A percentile compares a stretch with the other conserved stretches of the same genome.
phyloP scores from a whole-genome alignment of 2,888 invertebrate species.

The Mellilla xanthometata region DNA sequence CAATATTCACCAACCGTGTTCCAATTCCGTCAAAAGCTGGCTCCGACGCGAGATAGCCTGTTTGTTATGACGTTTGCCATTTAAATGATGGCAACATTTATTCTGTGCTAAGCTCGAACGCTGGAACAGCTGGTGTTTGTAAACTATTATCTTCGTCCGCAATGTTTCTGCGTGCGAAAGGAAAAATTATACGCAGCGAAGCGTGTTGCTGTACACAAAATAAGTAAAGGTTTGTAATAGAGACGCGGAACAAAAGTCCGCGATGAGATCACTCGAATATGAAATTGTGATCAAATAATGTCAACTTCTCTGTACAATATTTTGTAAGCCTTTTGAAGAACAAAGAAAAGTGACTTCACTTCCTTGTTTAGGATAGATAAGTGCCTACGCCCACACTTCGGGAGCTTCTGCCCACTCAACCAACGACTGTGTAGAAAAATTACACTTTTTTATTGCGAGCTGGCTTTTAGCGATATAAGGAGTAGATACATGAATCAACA shows the following conservation, averaged over 20 bases:
- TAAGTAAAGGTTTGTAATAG: background rate
- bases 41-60: conserved; percentile 12
- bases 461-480: no score
- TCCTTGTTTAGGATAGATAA: background rate
- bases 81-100: conserved; percentile 11
- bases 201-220: background rate
- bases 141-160: conserved; percentile 6
- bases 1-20: conserved; percentile 15
- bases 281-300: conserved; percentile 9
- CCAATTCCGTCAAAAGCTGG: conserved; percentile 14
- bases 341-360: conserved; percentile 3
- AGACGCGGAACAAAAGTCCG: background rate
- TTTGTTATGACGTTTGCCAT: conserved; percentile 13
- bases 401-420: conserved; percentile 1
- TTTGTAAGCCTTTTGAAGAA: conserved; percentile 2
- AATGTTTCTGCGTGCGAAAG: conserved; percentile 4
- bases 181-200: background rate
- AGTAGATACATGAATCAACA: no score
- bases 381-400: conserved; percentile 2
- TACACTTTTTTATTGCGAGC: no score
- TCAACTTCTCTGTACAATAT: conserved; percentile 6
- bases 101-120: conserved; percentile 10
- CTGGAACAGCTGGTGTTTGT: conserved; percentile 11
- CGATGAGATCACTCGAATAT: background rate
- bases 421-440: background rate